phyloP scores from a whole-genome alignment of 2,797 vertebrate species.

The Calcarius lapponicus region DNA sequence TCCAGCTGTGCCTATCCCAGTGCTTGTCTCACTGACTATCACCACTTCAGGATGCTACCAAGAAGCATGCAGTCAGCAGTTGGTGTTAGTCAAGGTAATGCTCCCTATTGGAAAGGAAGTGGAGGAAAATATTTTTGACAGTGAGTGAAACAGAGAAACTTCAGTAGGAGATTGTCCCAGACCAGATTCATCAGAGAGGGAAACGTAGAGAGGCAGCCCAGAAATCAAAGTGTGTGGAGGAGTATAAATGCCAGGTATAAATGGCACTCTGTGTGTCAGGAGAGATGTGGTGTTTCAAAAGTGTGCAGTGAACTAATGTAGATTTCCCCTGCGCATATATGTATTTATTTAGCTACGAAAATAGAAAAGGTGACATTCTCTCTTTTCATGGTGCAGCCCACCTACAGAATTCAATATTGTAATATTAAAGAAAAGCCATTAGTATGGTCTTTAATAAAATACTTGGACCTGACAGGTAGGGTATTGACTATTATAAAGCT shows the following conservation, averaged over 20 bases:
- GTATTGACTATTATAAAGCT: slow-evolving; percentile 54
- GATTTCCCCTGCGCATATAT: background rate
- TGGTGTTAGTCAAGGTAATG: background rate
- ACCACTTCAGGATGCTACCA: background rate
- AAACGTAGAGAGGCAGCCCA: background rate
- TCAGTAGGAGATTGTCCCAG: background rate
- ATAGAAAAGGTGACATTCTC: background rate
- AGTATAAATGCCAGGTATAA: background rate
- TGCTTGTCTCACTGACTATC: background rate
- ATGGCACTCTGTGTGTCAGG: background rate
- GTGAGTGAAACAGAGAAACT: background rate
- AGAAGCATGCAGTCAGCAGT: background rate
- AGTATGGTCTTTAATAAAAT: slow-evolving; percentile 19
- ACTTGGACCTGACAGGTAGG: background rate
- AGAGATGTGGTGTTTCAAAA: background rate
- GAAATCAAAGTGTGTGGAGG: background rate
- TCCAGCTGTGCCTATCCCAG: background rate
- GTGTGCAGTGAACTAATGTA: background rate
- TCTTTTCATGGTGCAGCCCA: background rate
- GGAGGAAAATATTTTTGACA: background rate
- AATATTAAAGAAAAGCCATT: slow-evolving; percentile 5
- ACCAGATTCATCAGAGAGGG: background rate
- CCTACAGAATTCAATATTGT: background rate
- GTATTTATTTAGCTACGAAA: background rate
- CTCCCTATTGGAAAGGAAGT: background rate